Evolutionary conservation across 2,888 invertebrate genomes (phyloP), one percentile per base, ranked within the genome.

Genomic region (Leucophenga montana): DNA sequence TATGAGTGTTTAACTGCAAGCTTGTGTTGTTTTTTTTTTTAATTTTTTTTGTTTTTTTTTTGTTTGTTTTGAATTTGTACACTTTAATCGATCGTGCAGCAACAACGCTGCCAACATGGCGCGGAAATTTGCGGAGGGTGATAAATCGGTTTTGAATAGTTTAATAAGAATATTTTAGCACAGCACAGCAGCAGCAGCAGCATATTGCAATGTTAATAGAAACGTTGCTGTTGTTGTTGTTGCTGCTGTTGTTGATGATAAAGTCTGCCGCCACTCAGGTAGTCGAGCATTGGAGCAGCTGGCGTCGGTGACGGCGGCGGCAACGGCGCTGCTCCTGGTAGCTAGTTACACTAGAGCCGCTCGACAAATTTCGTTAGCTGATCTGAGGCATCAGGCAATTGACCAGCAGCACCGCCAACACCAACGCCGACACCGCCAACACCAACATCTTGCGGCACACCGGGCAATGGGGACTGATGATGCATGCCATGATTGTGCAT

Each of bases 331-430:
- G 69, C 48, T 70, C 66, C 44, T 76, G 76, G 67, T 16, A 57
- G 67, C 59, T 67, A 67, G 59, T 67, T 87, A 76, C 88, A 95
- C 95, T 95, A 96, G 93, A 96, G 95, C 91, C 95, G 95, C 91
- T 97, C 97, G 87, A 97, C 97, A 91, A 95, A 97, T 90, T 97
- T 97, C 85, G 95, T 95, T 87, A 98, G 92, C 90, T 97, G 96
- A 92, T 98, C 97, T 92, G 93, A 88, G 92, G 92, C 89, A 93
- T 88, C 88, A 71, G 88, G 85, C 56, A 86, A 79, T 82, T 83
- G 48, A 75, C 82, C 65, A 73, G 74, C 70, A 54, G 75, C 73
- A 69, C 78, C 79, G 18, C 84, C 82, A 27, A 85, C 81, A n/a
- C 73, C 93, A 83, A 93, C 90, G 67, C 90, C 89, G 73, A 90